Percentiles rank a stretch among this genome's conserved stretches.
phyloP scores from a whole-genome alignment of 2,113 vertebrate genomes.

The Holacanthus passer region DNA sequence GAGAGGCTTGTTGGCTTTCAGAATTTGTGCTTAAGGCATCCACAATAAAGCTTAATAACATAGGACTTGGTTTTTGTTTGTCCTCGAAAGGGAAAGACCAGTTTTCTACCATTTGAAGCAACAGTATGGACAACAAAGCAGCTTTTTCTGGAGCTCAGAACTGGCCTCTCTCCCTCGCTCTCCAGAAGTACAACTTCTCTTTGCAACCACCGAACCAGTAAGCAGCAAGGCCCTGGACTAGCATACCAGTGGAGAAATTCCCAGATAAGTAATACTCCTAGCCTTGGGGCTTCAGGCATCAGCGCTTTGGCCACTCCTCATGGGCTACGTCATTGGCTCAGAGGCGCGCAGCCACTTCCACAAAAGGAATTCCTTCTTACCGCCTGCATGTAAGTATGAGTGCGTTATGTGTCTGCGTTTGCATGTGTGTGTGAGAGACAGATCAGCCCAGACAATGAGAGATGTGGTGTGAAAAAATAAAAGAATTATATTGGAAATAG shows the following conservation, averaged over 20 bases:
- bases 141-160: slow-evolving; percentile 39
- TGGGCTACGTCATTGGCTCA: slow-evolving; percentile 71
- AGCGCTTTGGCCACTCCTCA: slow-evolving; percentile 69
- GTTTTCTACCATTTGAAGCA: slow-evolving; percentile 70
- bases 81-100: slow-evolving; percentile 1
- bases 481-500: background rate
- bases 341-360: slow-evolving; percentile 82
- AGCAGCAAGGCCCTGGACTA: slow-evolving; percentile 63
- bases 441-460: slow-evolving; percentile 26
- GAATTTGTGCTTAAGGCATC: slow-evolving; percentile 26
- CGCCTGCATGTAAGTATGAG: slow-evolving; percentile 74
- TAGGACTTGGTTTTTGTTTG: slow-evolving; percentile 8
- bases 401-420: slow-evolving; percentile 61
- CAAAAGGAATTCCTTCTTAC: slow-evolving; percentile 89
- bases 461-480: background rate
- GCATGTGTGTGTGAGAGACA: slow-evolving; percentile 47
- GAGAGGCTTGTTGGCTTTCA: slow-evolving; percentile 17
- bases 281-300: slow-evolving; percentile 77
- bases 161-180: slow-evolving; percentile 14
- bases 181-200: slow-evolving; percentile 39
- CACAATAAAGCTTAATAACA: slow-evolving; percentile 28
- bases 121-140: slow-evolving; percentile 44
- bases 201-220: slow-evolving; percentile 63
- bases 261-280: slow-evolving; percentile 84
- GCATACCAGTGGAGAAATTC: slow-evolving; percentile 84